Conservation (phyloP, 2,888 invertebrate species). For the Zygothrica quintamaculata region DNA sequence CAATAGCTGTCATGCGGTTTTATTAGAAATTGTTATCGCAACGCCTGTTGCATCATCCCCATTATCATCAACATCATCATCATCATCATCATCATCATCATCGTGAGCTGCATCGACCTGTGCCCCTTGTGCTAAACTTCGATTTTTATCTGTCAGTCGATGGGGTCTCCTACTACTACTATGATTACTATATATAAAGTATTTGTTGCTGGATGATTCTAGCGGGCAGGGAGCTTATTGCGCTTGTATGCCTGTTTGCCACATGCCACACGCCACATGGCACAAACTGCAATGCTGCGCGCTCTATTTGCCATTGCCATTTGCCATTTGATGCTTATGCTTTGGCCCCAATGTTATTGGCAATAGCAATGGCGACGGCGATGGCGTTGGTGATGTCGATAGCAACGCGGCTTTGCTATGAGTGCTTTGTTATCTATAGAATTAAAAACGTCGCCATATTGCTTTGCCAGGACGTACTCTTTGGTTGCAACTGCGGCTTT, state of each 20-base stretch:
- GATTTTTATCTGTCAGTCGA: constrained; percentile 70
- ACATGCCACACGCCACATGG: constrained; percentile 23
- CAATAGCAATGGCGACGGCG: neutral
- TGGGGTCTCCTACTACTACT: neutral
- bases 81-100: too few species aligned
- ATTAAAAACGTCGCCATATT: constrained; percentile 78
- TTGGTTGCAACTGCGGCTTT: constrained; percentile 12
- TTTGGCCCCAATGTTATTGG: constrained; percentile 6
- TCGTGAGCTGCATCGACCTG: constrained; percentile 11
- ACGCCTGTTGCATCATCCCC: constrained; percentile 73
- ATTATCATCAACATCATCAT: too few species aligned
- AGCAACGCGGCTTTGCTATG: constrained; percentile 50
- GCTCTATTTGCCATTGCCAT: constrained; percentile 38
- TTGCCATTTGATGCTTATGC: constrained; percentile 49
- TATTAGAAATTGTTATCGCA: constrained; percentile 79
- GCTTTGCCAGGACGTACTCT: constrained; percentile 47
- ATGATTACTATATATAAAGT: too few species aligned
- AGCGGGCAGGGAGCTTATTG: constrained; percentile 57
- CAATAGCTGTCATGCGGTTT: constrained; percentile 72
- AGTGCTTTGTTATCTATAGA: constrained; percentile 76
- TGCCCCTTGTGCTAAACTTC: constrained; percentile 64
- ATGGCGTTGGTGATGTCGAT: neutral
- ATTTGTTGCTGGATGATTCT: neutral
- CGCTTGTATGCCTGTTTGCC: constrained; percentile 32
- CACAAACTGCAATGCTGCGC: neutral